These are phyloP conservation scores for Corvus hawaiiensis DNA, from an alignment of 2,113 vertebrate genomes.

Conservation along the genomic window DNA sequence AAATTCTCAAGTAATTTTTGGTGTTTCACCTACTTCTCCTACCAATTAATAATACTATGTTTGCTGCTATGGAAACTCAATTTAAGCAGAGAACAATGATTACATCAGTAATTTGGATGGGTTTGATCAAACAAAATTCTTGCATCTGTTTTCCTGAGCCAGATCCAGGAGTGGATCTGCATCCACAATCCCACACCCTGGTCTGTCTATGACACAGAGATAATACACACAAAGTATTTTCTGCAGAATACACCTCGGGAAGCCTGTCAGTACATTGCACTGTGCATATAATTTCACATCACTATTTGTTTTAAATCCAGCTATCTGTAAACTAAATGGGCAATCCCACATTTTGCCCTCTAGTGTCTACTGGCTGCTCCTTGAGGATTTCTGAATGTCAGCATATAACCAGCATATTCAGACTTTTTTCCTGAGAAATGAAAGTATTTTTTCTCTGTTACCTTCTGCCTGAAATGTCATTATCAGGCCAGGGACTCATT, in stretches of 20 bases:
- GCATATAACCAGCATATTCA: neutral
- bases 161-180: neutral
- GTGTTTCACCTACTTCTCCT: neutral
- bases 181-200: accelerated
- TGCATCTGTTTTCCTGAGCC: neutral
- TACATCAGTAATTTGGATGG: neutral
- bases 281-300: neutral
- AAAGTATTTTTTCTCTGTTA: neutral
- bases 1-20: neutral
- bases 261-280: neutral
- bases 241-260: neutral
- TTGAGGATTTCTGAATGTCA: neutral
- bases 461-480: neutral
- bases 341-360: neutral
- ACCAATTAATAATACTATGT: neutral
- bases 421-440: neutral
- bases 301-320: neutral
- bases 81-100: neutral
- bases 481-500: neutral
- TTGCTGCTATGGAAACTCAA: neutral
- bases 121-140: neutral
- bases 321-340: neutral
- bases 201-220: neutral
- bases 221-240: neutral
- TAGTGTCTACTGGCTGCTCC: neutral